Evolutionary conservation across 1,140 invertebrate species (phyloP), one percentile per base, ranked within the genome.

Genomic region (Brevipalpus yothersi): DNA sequence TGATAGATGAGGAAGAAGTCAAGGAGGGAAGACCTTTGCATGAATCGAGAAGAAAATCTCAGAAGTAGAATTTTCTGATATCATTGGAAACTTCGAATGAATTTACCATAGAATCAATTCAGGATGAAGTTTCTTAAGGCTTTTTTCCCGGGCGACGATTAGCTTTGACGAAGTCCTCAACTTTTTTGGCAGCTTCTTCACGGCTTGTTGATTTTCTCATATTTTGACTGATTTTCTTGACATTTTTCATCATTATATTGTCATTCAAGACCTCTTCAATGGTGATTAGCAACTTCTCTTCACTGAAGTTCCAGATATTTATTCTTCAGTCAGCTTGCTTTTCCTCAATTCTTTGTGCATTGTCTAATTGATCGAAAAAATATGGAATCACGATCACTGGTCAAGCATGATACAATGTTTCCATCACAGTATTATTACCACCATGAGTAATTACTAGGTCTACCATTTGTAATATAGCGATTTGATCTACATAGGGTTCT

Each of bases 401-500:
- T 40, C 15, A 7, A 31, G 21, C 53, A 39, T 31, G 31, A 11
- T 55, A 40, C 0, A 31, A 0, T 55, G 53, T 39, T 55, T 55
- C 53, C 12, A 39, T 23, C 3, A 55, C 9, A 39, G 39, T 13
- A 21, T 55, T 55, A 53, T 65, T 68, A 11, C 69, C 69, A 55
- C 69, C 68, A 47, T 70, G 69, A 17, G 65, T 67, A 17, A 69
- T 64, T 41, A 69, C 67, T 15, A 68, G 39, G 61, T 63, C 61
- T n/a, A 62, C 49, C 11, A 19, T 13, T 15, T 60, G 5, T 5
- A 62, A 8, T 7, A 62, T 43, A 17, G 17, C 19, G 2, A 43
- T 62, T 53, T 62, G 61, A 40, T 53, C 40, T 10, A 62, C 41
- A 53, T 40, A 56, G 2, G 15, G 10, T 17, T 60, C 7, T 10